Evolutionary conservation across 2,888 invertebrate genomes (phyloP), one percentile per base, ranked within the genome.

Genomic region (Zaprionus bogoriensis): DNA sequence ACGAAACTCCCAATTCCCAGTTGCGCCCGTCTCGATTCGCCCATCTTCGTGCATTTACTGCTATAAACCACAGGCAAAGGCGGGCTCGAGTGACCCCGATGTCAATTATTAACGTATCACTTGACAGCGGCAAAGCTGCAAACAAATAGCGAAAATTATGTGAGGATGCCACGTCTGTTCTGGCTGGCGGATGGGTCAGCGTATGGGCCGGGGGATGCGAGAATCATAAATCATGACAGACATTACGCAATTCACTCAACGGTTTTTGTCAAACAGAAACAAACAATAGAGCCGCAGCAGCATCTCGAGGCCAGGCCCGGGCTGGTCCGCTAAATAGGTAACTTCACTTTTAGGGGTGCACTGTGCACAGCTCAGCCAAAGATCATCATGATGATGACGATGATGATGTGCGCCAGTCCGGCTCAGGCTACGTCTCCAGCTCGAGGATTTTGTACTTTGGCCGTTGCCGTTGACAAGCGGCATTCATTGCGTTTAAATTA

Each of bases 81-180:
- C 68, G 74, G 59, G 74, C 74, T 41, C 68, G 68, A 72, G 70
- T 89, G 89, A 89, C 89, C 89, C 88, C 88, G 83, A 82, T 86
- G 88, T 87, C 89, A 89, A 88, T 89, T 89, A 89, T 89, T 89
- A 88, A 89, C 89, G 89, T 89, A 89, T 89, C 89, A 89, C 88
- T 89, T 89, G 89, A 86, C 87, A 84, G 85, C 62, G 42, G 46
- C 85, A 79, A 68, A 75, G 77, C 73, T 79, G 84, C 72, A 67
- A 86, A 84, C 81, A 81, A 81, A 86, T 83, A 80, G 80, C 69
- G 72, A 74, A 83, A 75, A 80, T 74, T 68, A 81, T 71, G 72
- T 61, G 72, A 71, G 76, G 67, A 71, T 48, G 57, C 36, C 32
- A 23, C 38, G 25, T 23, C 25, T 17, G 7, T 25, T 28, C 25